Conservation (phyloP, 2,113 vertebrate genomes). For the Choloepus hoffmanni region DNA sequence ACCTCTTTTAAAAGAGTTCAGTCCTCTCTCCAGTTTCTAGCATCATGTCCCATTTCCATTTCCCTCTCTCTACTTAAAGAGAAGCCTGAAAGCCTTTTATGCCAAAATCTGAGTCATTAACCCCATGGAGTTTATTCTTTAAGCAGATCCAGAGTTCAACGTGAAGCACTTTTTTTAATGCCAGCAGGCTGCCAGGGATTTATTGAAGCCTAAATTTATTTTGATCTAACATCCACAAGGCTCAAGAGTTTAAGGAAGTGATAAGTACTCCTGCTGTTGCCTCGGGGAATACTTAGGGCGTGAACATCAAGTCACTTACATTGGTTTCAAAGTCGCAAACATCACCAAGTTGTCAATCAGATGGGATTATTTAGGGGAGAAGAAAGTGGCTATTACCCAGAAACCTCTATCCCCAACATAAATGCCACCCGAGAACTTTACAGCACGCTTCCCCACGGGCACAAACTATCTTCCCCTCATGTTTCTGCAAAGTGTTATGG, state of each 20-base stretch:
- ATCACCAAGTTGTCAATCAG: neutral
- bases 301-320: neutral
- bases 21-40: neutral
- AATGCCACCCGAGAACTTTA: neutral
- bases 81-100: constrained; percentile 52
- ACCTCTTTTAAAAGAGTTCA: neutral
- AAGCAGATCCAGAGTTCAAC: constrained; percentile 71
- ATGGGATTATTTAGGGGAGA: neutral
- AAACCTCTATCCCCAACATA: no score
- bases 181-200: constrained; percentile 62
- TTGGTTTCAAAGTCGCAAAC: no score
- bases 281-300: neutral
- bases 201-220: constrained; percentile 81
- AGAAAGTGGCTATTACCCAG: neutral
- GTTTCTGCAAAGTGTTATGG: no score
- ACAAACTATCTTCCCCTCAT: neutral
- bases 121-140: constrained; percentile 68
- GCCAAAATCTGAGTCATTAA: constrained; percentile 75
- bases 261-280: neutral
- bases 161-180: constrained; percentile 44
- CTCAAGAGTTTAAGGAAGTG: constrained; percentile 65
- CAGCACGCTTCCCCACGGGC: neutral
- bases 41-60: neutral
- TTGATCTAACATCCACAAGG: constrained; percentile 77
- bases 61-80: neutral